Evolutionary conservation across 92 coral and sea anemone genomes (phyloP).

Genomic region (Ricordea florida): DNA sequence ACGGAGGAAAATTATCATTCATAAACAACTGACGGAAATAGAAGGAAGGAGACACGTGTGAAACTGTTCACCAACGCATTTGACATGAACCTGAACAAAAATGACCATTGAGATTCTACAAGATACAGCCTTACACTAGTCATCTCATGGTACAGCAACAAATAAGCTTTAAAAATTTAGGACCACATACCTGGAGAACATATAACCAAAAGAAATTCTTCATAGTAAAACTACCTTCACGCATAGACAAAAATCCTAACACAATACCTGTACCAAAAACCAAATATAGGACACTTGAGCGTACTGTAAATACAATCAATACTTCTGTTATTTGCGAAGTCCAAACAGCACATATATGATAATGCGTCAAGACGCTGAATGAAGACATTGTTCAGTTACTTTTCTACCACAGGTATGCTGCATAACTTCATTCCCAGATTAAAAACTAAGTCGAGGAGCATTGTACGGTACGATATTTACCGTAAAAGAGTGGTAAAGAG

Average conservation of each 20-base stretch:
- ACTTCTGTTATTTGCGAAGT: neutral
- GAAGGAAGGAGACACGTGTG: neutral
- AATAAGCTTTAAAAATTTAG: neutral
- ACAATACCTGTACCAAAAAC: slow-evolving; percentile 55
- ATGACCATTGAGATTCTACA: no score
- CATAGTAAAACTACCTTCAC: slow-evolving; percentile 15
- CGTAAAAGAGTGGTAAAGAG: no score
- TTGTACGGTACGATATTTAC: no score
- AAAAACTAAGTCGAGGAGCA: no score
- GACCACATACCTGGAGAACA: slow-evolving; percentile 40
- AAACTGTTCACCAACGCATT: no score
- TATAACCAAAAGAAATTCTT: slow-evolving; percentile 28
- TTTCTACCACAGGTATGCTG: no score
- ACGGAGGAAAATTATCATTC: neutral
- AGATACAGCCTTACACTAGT: neutral
- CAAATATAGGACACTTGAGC: no score
- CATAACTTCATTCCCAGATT: no score
- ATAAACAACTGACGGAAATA: neutral
- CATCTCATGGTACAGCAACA: neutral
- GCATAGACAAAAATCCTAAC: slow-evolving; percentile 42
- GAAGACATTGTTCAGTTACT: no score
- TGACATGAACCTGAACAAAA: no score
- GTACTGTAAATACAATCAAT: neutral
- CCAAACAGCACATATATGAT: no score
- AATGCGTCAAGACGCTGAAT: no score